phyloP scores from a whole-genome alignment of 2,888 invertebrate genomes.

The Acanthosepion lycidas region DNA sequence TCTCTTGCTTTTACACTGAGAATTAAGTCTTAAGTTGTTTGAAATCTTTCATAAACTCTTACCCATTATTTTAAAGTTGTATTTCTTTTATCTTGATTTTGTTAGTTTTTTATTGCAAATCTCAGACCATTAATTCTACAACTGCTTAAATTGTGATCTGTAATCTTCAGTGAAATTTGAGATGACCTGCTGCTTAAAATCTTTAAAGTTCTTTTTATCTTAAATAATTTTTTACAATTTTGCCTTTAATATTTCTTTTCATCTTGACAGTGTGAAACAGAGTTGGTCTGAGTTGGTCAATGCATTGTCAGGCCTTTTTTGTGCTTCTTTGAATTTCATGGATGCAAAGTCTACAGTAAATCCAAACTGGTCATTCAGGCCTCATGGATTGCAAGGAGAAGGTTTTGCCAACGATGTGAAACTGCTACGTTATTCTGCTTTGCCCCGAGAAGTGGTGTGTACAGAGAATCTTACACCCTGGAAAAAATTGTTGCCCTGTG shows the following conservation, averaged over 20 bases:
- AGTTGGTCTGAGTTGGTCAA: slow-evolving; percentile 90
- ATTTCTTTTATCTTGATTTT: too few species aligned
- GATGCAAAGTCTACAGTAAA: slow-evolving; percentile 84
- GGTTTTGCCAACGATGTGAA: slow-evolving; percentile 75
- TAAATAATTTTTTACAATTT: neutral
- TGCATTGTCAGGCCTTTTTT: slow-evolving; percentile 93
- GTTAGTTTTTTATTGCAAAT: too few species aligned
- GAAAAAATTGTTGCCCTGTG: slow-evolving; percentile 97
- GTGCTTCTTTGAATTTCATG: slow-evolving; percentile 96
- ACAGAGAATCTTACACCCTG: slow-evolving; percentile 99
- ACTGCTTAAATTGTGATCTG: too few species aligned
- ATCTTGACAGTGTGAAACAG: slow-evolving; percentile 81
- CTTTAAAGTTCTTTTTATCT: neutral
- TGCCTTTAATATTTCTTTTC: neutral
- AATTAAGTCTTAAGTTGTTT: too few species aligned
- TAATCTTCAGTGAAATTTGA: too few species aligned
- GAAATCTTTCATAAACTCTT: too few species aligned
- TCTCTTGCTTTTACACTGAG: too few species aligned
- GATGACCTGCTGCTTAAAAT: too few species aligned
- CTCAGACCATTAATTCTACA: too few species aligned
- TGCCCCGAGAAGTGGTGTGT: slow-evolving; percentile 96
- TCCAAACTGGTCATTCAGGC: slow-evolving; percentile 88
- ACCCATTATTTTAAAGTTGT: too few species aligned
- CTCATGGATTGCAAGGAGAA: slow-evolving; percentile 80
- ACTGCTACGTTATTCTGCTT: slow-evolving; percentile 82